These are phyloP conservation scores for Prunella himalayana DNA, from an alignment of 2,113 vertebrate genomes.

Conservation along the genomic window DNA sequence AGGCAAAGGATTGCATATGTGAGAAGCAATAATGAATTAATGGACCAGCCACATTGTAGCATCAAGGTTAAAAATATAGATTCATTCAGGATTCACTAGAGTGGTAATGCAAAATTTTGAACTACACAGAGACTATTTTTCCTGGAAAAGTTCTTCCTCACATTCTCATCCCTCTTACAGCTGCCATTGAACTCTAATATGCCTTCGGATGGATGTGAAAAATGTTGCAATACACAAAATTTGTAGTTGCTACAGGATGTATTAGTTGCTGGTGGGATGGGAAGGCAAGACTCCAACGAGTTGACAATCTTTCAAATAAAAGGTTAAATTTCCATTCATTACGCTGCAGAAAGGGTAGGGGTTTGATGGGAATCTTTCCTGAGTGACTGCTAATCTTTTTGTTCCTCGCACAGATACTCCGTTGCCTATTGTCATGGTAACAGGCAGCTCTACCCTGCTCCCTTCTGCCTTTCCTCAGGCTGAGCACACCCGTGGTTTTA, in stretches of 20 bases:
- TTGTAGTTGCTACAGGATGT: neutral
- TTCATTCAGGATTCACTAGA: neutral
- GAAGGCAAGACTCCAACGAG: neutral
- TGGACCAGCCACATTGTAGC: neutral
- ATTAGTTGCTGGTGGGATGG: neutral
- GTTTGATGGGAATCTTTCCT: neutral
- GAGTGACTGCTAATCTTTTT: constrained; percentile 9
- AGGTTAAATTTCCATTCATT: neutral
- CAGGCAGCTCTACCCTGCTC: neutral
- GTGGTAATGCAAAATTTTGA: neutral
- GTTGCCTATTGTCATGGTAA: constrained; percentile 57
- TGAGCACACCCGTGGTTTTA: neutral
- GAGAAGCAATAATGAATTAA: constrained; percentile 25
- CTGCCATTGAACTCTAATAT: neutral
- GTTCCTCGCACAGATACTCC: neutral
- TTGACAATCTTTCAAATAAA: neutral
- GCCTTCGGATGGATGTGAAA: neutral
- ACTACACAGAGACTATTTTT: neutral
- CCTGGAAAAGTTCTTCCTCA: neutral
- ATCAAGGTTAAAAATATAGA: neutral
- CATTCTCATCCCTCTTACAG: neutral
- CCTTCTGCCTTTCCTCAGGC: neutral
- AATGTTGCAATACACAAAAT: neutral
- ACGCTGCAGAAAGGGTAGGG: neutral
- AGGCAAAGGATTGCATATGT: neutral